Conservation (phyloP, 2,888 invertebrate species). For the Hypena proboscidalis region DNA sequence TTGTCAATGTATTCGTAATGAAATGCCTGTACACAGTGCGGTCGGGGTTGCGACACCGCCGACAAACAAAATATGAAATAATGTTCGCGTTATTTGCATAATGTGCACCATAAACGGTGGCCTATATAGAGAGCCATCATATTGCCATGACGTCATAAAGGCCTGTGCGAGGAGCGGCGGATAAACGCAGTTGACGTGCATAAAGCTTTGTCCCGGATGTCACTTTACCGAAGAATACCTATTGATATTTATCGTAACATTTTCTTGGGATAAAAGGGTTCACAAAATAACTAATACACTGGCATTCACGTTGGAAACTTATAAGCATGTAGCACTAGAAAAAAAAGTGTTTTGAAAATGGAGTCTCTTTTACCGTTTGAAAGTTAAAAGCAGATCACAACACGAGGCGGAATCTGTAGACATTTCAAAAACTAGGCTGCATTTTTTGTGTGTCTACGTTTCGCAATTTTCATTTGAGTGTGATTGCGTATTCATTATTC, state of each 20-base stretch:
- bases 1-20: conserved; percentile 70
- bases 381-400: background rate
- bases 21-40: conserved; percentile 52
- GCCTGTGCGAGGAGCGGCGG: conserved; percentile 36
- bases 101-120: conserved; percentile 55
- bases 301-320: conserved; percentile 3
- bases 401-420: no score
- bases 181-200: conserved; percentile 44
- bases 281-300: conserved; percentile 18
- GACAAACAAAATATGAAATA: conserved; percentile 64
- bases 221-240: conserved; percentile 38
- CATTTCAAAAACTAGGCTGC: background rate
- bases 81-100: conserved; percentile 62
- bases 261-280: conserved; percentile 33
- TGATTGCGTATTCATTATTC: conserved; percentile 20
- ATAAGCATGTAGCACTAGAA: background rate
- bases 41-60: conserved; percentile 50
- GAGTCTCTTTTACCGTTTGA: background rate
- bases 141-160: conserved; percentile 51
- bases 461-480: conserved; percentile 9
- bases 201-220: conserved; percentile 46
- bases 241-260: conserved; percentile 41
- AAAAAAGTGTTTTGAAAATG: conserved; percentile 7
- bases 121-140: conserved; percentile 52
- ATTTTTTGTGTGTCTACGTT: conserved; percentile 3